A percentile compares a stretch with the other conserved stretches of the same genome.
phyloP scores from a whole-genome alignment of 1,140 invertebrate species.

The Streblospio benedicti region DNA sequence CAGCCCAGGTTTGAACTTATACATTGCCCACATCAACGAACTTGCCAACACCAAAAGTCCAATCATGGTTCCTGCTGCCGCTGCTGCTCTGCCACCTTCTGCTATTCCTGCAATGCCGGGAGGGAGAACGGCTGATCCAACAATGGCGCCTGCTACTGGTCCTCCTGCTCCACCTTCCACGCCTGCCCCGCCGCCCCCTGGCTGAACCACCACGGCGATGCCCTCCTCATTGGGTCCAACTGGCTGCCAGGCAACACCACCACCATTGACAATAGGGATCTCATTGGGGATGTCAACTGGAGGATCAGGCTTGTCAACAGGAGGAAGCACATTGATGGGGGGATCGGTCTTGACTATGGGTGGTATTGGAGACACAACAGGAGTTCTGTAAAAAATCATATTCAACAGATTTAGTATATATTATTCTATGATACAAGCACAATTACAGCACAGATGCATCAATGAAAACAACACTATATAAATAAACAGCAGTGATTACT shows the following conservation, averaged over 20 bases:
- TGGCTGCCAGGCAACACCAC: not conserved
- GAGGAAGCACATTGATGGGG: no score
- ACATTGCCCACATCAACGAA: conserved; percentile 39
- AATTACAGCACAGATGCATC: no score
- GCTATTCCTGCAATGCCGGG: not conserved
- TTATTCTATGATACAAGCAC: no score
- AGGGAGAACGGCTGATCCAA: conserved; percentile 6
- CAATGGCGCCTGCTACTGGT: conserved; percentile 30
- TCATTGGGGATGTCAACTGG: no score
- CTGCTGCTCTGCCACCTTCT: conserved; percentile 24
- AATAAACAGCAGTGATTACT: no score
- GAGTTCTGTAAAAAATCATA: no score
- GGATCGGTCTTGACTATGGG: no score
- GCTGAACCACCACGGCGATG: conserved; percentile 4
- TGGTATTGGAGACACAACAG: no score
- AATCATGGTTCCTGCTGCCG: conserved; percentile 33
- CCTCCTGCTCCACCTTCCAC: conserved; percentile 22
- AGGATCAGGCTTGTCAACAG: no score
- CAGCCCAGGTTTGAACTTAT: conserved; percentile 25
- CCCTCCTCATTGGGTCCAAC: not conserved
- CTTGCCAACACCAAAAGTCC: conserved; percentile 30
- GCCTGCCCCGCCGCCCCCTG: conserved; percentile 14
- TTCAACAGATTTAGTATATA: no score
- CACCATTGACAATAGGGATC: not conserved
- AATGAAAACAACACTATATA: no score